Conservation (phyloP, 37 sponge, comb jelly and placozoan species). For the Petrosia ficiformis region DNA sequence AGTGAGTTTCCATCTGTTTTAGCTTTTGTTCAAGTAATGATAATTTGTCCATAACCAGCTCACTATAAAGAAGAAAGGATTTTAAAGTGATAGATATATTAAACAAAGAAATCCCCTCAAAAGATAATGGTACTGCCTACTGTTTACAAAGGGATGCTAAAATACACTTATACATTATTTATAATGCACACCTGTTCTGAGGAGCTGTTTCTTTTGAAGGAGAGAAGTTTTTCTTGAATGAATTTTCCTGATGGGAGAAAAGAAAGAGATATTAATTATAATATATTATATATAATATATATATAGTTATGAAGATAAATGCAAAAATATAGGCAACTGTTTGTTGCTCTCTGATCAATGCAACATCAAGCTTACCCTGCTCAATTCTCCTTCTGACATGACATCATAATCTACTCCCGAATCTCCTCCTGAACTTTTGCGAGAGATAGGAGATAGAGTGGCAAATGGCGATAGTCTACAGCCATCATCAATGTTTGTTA, state of each 20-base stretch:
- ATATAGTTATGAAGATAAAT: too few relatives aligned
- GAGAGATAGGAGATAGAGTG: neutral
- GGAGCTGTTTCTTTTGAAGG: too few relatives aligned
- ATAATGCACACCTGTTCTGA: too few relatives aligned
- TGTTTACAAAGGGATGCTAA: too few relatives aligned
- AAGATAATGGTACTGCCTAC: too few relatives aligned
- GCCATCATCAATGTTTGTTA: neutral
- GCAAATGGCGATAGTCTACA: neutral
- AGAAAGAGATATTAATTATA: neutral
- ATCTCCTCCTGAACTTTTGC: neutral
- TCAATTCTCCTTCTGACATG: neutral
- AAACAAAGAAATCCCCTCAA: too few relatives aligned
- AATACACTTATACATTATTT: too few relatives aligned
- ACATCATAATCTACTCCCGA: neutral
- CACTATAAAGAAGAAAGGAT: neutral
- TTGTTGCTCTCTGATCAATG: too few relatives aligned
- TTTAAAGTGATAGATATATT: neutral
- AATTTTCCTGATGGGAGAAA: neutral
- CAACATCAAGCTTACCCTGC: neutral
- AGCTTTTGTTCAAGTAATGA: slow-evolving; percentile 51
- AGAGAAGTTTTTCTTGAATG: too few relatives aligned
- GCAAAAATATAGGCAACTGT: too few relatives aligned
- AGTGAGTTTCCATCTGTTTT: slow-evolving; percentile 53
- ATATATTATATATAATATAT: too few relatives aligned
- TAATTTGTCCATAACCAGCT: neutral